Conservation (phyloP, 2,888 invertebrate genomes). For the Heliconius sara region DNA sequence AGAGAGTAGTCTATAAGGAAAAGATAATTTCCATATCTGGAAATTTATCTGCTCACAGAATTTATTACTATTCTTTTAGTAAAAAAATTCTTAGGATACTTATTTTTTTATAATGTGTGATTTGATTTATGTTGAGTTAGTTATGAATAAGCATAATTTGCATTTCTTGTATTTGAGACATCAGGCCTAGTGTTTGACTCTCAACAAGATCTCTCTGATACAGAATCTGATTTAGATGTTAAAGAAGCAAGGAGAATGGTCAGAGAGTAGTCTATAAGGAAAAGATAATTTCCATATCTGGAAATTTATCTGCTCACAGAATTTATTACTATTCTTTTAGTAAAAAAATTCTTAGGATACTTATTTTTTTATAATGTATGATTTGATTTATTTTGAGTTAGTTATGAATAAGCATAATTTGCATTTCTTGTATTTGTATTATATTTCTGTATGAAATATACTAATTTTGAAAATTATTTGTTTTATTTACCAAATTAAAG, state of each 20-base stretch:
- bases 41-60: slow-evolving; percentile 23
- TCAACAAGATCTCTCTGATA: slow-evolving; percentile 65
- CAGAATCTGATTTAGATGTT: slow-evolving; percentile 70
- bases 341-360: not conserved
- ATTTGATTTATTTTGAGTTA: slow-evolving; percentile 44
- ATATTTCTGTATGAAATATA: slow-evolving; percentile 35
- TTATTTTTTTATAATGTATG: slow-evolving; percentile 30
- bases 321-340: slow-evolving; percentile 3
- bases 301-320: slow-evolving; percentile 21
- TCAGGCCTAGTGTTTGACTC: slow-evolving; percentile 56
- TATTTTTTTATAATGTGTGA: slow-evolving; percentile 29
- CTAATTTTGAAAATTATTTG: slow-evolving; percentile 16
- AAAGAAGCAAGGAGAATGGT: slow-evolving; percentile 57
- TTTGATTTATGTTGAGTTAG: slow-evolving; percentile 45
- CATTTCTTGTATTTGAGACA: slow-evolving; percentile 49
- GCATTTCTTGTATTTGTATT: slow-evolving; percentile 42
- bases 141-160: slow-evolving; percentile 60
- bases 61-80: slow-evolving; percentile 1
- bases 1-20: slow-evolving; percentile 43
- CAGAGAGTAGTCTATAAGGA: slow-evolving; percentile 43
- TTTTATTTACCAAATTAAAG: slow-evolving; percentile 16
- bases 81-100: slow-evolving; percentile 4
- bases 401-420: slow-evolving; percentile 60
- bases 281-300: slow-evolving; percentile 8
- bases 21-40: slow-evolving; percentile 10